Percentiles rank a stretch among this genome's conserved stretches.
Conservation (phyloP, 2,888 invertebrate species). For the Caenorhabditis sp. region DNA sequence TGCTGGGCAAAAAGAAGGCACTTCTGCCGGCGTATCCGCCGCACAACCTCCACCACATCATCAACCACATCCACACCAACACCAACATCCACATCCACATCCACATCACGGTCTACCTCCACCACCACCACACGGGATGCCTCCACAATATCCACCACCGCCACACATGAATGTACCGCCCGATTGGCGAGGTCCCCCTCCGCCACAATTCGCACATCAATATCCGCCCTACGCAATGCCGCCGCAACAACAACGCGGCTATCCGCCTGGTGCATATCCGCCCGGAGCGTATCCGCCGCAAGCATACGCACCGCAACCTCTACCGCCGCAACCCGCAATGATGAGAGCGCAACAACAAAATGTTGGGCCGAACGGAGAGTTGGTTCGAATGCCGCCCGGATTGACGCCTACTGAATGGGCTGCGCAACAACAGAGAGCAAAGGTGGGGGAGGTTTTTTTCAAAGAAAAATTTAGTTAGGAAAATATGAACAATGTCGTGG, state of each 20-base stretch:
- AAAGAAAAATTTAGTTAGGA: no score
- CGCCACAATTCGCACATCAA: not conserved
- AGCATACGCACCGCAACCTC: not conserved
- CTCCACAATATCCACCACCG: no score
- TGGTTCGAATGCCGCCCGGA: slow-evolving; percentile 58
- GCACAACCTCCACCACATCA: not conserved
- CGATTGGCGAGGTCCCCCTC: not conserved
- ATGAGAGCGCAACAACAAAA: slow-evolving; percentile 43
- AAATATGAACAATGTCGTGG: no score
- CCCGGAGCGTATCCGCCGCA: slow-evolving; percentile 11
- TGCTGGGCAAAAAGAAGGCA: not conserved
- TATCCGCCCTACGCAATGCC: slow-evolving; percentile 14
- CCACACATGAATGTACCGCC: no score
- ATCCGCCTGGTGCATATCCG: slow-evolving; percentile 18
- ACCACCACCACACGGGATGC: no score
- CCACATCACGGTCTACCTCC: no score
- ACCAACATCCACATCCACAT: no score
- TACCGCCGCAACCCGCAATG: slow-evolving; percentile 28
- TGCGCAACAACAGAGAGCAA: slow-evolving; percentile 30
- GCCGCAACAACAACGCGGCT: slow-evolving; percentile 5
- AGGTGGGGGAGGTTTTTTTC: slow-evolving; percentile 1
- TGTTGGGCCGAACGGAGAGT: slow-evolving; percentile 13
- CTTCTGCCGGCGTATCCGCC: not conserved
- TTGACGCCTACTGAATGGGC: slow-evolving; percentile 58
- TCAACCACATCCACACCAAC: not conserved